These are phyloP conservation scores for Sitta europaea DNA, from an alignment of 2,113 vertebrate species.

Conservation along the genomic window DNA sequence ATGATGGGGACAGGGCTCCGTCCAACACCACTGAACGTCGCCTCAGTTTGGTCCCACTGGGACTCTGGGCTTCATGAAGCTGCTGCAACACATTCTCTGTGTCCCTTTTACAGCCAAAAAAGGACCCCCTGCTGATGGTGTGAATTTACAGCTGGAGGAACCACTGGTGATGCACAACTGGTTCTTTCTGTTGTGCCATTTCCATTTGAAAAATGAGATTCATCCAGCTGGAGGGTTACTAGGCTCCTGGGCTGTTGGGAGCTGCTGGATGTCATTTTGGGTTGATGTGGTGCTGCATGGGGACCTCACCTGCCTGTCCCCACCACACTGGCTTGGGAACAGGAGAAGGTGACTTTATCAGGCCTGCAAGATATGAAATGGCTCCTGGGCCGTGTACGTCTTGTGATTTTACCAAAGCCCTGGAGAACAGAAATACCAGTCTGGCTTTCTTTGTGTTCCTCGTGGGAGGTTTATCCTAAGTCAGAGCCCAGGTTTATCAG, in stretches of 20 bases:
- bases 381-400: not conserved
- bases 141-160: not conserved
- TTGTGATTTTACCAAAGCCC: not conserved
- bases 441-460: not conserved
- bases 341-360: not conserved
- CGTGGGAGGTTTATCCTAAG: not conserved
- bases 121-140: not conserved
- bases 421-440: not conserved
- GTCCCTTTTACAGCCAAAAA: not conserved
- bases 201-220: not conserved
- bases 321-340: not conserved
- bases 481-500: not conserved
- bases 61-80: not conserved
- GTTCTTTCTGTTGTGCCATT: not conserved
- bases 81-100: not conserved
- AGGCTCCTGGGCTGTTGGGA: not conserved
- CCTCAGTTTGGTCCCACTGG: not conserved
- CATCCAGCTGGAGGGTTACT: not conserved
- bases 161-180: not conserved
- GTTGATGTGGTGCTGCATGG: not conserved
- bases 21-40: accelerated
- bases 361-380: accelerated
- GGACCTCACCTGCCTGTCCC: not conserved
- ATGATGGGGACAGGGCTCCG: not conserved
- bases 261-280: not conserved